Conservation (phyloP, 2,797 vertebrate species). For the Bovichtus variegatus region DNA sequence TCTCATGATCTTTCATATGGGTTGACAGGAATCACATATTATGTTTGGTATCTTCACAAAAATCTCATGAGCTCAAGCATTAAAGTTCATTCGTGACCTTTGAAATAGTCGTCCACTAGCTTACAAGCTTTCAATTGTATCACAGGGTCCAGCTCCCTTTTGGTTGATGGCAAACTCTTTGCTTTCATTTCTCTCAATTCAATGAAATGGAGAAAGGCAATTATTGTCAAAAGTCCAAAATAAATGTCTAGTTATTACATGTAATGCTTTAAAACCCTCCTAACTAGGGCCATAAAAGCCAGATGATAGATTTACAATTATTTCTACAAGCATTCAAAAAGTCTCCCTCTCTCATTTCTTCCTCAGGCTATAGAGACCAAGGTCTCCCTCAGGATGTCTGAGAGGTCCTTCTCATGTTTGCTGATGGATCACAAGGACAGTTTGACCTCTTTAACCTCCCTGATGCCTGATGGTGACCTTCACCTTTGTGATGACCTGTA, state of each 20-base stretch:
- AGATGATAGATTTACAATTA: constrained; percentile 1
- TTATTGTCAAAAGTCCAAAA: constrained; percentile 11
- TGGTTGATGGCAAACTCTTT: not conserved
- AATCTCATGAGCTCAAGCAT: not conserved
- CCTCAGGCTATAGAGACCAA: constrained; percentile 92
- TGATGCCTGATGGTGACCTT: constrained; percentile 21
- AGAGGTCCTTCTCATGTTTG: constrained; percentile 38
- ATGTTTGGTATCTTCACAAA: not conserved
- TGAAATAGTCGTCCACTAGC: too few relatives aligned
- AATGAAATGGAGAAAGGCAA: constrained; percentile 16
- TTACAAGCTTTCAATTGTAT: too few relatives aligned
- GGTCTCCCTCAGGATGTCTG: constrained; percentile 92
- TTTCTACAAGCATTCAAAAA: constrained; percentile 12
- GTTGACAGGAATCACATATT: not conserved
- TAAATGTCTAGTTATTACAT: constrained; percentile 19
- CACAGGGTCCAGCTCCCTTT: too few relatives aligned
- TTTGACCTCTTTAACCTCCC: constrained; percentile 36
- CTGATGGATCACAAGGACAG: constrained; percentile 40
- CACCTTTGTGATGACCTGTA: constrained; percentile 27
- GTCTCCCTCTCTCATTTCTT: constrained; percentile 8
- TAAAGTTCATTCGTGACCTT: not conserved
- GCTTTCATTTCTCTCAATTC: constrained; percentile 23
- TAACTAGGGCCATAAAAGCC: constrained; percentile 10
- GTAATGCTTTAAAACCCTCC: not conserved
- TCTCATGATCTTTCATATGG: constrained; percentile 8